phyloP scores from a whole-genome alignment of 2,797 vertebrate genomes.

The Nannoperca obscura region DNA sequence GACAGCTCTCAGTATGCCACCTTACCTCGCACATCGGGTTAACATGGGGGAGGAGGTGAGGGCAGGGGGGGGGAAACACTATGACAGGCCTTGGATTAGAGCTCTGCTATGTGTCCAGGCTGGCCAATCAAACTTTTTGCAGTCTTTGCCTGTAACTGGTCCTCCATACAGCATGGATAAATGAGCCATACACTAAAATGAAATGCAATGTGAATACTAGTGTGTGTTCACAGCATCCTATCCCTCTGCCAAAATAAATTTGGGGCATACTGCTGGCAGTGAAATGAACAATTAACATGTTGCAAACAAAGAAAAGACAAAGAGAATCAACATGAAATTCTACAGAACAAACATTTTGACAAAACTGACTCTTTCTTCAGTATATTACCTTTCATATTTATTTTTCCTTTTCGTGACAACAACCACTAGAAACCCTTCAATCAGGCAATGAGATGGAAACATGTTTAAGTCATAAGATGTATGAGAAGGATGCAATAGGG shows the following conservation, averaged over 20 bases:
- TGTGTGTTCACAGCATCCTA: background rate
- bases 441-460: background rate
- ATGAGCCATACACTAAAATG: background rate
- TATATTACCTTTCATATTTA: background rate
- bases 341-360: conserved; percentile 4
- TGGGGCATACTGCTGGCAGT: background rate
- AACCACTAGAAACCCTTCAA: background rate
- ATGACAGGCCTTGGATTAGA: background rate
- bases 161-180: background rate
- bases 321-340: background rate
- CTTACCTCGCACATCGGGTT: conserved; percentile 39
- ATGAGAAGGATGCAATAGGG: background rate
- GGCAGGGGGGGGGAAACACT: background rate
- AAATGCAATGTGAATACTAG: background rate
- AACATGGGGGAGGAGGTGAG: background rate
- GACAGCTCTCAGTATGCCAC: conserved; percentile 52
- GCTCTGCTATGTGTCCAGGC: background rate
- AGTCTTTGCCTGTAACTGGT: background rate
- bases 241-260: conserved; percentile 6
- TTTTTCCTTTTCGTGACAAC: background rate
- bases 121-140: background rate
- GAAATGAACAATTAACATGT: background rate
- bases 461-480: background rate
- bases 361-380: background rate
- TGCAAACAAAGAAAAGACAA: background rate